Evolutionary conservation across 2,113 vertebrate species (phyloP).

Genomic region (Xerus inauris): DNA sequence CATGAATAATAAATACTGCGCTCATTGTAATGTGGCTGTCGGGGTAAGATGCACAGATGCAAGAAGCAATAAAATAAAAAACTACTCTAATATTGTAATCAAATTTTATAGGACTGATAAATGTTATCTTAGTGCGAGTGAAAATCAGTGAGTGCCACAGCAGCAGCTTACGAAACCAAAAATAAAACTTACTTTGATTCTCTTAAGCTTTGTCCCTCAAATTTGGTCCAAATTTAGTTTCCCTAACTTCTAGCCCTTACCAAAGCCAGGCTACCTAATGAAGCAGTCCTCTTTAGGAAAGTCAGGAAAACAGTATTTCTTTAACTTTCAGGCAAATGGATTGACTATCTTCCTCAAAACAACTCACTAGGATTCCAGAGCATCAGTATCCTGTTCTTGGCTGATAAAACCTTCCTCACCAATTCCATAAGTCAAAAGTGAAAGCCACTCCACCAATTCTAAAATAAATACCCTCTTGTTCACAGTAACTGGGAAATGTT

Average conservation of each 20-base stretch:
- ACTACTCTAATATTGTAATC: slow-evolving; percentile 58
- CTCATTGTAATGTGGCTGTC: background rate
- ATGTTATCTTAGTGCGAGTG: background rate
- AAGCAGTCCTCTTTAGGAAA: slow-evolving; percentile 22
- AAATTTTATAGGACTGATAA: slow-evolving; percentile 41
- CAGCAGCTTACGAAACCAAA: background rate
- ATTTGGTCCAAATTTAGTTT: background rate
- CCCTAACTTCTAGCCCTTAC: background rate
- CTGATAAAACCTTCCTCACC: background rate
- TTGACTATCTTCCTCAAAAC: background rate
- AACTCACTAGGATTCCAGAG: background rate
- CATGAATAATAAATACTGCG: slow-evolving; percentile 65
- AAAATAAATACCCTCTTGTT: background rate
- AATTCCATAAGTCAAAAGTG: slow-evolving; percentile 37
- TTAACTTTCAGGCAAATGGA: background rate
- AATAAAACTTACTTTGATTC: background rate
- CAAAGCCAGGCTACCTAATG: background rate
- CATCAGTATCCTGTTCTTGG: background rate
- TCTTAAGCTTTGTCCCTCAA: background rate
- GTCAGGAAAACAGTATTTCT: background rate
- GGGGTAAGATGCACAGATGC: slow-evolving; percentile 55
- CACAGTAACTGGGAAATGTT: background rate
- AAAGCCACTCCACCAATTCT: background rate
- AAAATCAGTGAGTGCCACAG: slow-evolving; percentile 48
- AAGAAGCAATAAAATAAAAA: slow-evolving; percentile 60